Evolutionary conservation across 1,140 invertebrate genomes (phyloP).

Genomic region (Homalodisca vitripennis): DNA sequence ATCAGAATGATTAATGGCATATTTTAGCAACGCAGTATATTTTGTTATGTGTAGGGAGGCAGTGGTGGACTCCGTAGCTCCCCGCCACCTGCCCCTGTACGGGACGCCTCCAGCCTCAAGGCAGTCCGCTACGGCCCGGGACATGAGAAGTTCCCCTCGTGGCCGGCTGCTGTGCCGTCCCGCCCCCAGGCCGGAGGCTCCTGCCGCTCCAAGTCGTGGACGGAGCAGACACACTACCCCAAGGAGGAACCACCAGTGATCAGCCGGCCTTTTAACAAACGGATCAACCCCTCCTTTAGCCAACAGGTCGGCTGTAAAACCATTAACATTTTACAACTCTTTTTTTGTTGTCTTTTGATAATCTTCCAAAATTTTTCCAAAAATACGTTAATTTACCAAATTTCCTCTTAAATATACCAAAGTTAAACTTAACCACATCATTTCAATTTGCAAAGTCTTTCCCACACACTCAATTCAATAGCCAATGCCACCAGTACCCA

Average conservation of each 20-base stretch:
- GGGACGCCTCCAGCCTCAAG: conserved; percentile 68
- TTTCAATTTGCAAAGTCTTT: too few species aligned
- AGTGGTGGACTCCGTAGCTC: neutral
- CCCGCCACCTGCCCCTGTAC: conserved; percentile 55
- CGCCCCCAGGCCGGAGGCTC: conserved; percentile 51
- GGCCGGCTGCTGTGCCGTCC: conserved; percentile 61
- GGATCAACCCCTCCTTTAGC: conserved; percentile 62
- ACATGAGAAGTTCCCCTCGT: conserved; percentile 80
- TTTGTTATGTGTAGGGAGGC: neutral
- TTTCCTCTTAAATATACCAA: too few species aligned
- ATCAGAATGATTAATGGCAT: too few species aligned
- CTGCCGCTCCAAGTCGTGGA: conserved; percentile 69
- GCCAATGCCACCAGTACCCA: too few species aligned
- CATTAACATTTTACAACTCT: too few species aligned
- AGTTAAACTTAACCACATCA: too few species aligned
- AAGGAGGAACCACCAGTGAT: conserved; percentile 66
- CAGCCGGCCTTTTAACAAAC: conserved; percentile 66
- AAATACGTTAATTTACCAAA: too few species aligned
- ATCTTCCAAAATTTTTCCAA: too few species aligned
- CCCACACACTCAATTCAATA: too few species aligned
- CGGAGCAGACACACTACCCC: conserved; percentile 70
- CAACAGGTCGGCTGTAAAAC: conserved; percentile 61
- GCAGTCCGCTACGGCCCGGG: conserved; percentile 53
- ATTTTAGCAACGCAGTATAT: too few species aligned
- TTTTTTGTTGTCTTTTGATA: too few species aligned